These are phyloP conservation scores for Deilephila porcellus DNA, from an alignment of 2,888 invertebrate species.

Conservation along the genomic window DNA sequence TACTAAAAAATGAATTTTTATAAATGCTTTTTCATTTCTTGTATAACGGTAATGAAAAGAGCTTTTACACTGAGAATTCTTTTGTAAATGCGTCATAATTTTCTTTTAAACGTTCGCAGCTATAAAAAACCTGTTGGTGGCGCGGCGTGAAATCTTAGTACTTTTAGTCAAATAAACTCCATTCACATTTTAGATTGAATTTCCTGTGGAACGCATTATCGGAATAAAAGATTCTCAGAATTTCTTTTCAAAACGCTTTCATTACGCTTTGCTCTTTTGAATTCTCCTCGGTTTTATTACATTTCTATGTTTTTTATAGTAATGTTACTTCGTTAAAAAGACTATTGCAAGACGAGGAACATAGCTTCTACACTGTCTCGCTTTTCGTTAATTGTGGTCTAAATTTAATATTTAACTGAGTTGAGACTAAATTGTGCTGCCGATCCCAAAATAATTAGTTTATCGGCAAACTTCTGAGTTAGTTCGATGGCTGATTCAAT, in stretches of 20 bases:
- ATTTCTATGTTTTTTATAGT: neutral
- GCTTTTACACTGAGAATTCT: neutral
- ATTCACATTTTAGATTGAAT: constrained; percentile 8
- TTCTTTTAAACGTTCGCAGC: constrained; percentile 3
- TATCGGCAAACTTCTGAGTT: too few species aligned
- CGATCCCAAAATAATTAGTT: too few species aligned
- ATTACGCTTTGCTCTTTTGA: neutral
- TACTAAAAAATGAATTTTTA: neutral
- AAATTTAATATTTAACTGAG: too few species aligned
- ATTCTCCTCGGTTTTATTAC: neutral
- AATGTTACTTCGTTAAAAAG: neutral
- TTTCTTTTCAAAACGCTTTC: neutral
- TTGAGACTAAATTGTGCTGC: too few species aligned
- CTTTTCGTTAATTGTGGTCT: too few species aligned
- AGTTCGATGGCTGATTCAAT: too few species aligned
- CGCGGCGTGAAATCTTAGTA: neutral
- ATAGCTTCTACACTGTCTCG: too few species aligned
- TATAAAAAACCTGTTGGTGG: neutral
- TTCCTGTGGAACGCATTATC: neutral
- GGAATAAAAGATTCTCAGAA: neutral
- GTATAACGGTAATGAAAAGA: neutral
- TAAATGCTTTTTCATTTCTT: neutral
- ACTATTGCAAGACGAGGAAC: too few species aligned
- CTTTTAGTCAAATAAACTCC: neutral
- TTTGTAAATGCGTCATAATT: neutral